Evolutionary conservation across 64 coral and sea anemone genomes (phyloP), one percentile per base, ranked within the genome.

Genomic region (Pachyseris speciosa): DNA sequence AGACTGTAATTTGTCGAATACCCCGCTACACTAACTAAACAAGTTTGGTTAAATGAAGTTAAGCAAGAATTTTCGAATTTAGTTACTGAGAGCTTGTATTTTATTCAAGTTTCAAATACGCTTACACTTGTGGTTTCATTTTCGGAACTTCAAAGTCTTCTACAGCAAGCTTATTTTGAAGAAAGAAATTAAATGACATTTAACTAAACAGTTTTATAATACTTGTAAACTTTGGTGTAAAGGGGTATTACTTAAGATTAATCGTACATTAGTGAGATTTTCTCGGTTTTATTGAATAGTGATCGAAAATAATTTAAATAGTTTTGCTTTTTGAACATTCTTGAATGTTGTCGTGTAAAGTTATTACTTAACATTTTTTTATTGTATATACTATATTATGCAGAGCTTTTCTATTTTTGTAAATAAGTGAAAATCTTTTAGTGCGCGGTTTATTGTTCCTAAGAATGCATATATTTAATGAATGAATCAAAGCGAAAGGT

Each of bases 341-440:
- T n/a, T n/a, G n/a, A n/a, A n/a, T n/a, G n/a, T n/a, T n/a, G n/a
- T n/a, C n/a, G n/a, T 22, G 48, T 24, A 60, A 20, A 2, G 36
- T 30, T 15, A 81, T 33, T 24, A 40, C 49, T 80, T 60, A 31
- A 60, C 31, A 32, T 42, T 77, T 76, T 92, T 31, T 80, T 87
- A 57, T 60, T 87, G 84, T 93, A 93, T 32, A 91, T 93, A 72
- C 25, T 32, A 52, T 22, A 50, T 48, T 9, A 51, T 6, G 2
- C 26, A 55, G 66, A 78, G n/a, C 10, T 48, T 93, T 87, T 87
- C 72, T 93, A 93, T 93, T 87, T 87, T 88, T 93, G 84, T 93
- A 93, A 34, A 93, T 87, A 93, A 70, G 73, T 61, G 27, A 27
- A 75, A 66, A 85, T 66, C 26, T 55, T 78, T 77, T 63, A 55